Evolutionary conservation across 2,888 invertebrate species (phyloP).

Genomic region (Cephus runcator): DNA sequence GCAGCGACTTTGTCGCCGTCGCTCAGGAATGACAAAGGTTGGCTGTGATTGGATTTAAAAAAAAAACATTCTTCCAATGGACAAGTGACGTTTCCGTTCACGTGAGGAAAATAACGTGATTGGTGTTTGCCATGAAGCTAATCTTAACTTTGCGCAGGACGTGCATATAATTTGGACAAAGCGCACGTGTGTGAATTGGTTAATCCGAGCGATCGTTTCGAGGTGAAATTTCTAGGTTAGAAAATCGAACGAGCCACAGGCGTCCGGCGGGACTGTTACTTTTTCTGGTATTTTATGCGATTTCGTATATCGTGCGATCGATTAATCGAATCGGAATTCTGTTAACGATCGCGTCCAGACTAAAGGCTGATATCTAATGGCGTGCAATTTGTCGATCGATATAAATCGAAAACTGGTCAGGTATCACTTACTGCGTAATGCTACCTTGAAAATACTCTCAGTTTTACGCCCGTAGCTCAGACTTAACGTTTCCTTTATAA

Average conservation of each 20-base stretch:
- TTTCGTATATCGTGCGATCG: neutral
- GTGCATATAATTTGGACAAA: no score
- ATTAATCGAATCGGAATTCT: constrained; percentile 21
- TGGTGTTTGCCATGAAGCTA: neutral
- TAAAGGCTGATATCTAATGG: constrained; percentile 30
- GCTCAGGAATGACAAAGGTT: neutral
- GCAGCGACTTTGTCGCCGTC: neutral
- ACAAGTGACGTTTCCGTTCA: neutral
- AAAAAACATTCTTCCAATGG: neutral
- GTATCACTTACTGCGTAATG: constrained; percentile 54
- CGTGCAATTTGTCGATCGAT: constrained; percentile 53
- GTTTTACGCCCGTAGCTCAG: constrained; percentile 24
- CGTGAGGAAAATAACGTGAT: neutral
- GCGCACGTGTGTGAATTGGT: no score
- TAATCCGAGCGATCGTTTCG: no score
- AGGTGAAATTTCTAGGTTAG: no score
- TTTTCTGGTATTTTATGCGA: neutral
- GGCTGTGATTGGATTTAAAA: neutral
- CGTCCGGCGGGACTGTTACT: neutral
- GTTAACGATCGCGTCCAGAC: constrained; percentile 21
- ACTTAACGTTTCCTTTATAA: constrained; percentile 41
- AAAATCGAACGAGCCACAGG: no score
- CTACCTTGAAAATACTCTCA: constrained; percentile 42
- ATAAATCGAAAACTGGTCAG: constrained; percentile 54
- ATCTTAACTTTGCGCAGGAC: neutral